Evolutionary conservation across 37 sponge, comb jelly and placozoan species (phyloP), one percentile per base, ranked within the genome.

Genomic region (Axinella damicornis): DNA sequence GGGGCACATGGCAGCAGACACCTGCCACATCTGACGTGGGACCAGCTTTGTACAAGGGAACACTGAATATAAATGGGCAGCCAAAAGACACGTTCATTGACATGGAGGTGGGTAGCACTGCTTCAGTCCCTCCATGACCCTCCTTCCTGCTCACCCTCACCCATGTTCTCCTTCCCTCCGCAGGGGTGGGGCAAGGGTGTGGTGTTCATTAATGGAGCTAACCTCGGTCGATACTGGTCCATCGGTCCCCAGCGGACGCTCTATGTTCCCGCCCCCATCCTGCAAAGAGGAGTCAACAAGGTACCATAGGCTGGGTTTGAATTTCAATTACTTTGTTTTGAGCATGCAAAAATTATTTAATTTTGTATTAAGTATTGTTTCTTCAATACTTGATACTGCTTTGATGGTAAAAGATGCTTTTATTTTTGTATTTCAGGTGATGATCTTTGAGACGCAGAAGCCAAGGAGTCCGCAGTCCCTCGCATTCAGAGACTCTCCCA

Each of bases 191-290:
- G 73, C 54, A 94, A 98, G 69, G 99, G 99, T 25, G 81, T 87
- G n/a, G 93, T 80, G 19, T 93, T 94, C 31, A 74, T 98, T 30
- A 98, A 98, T 71, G 93, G 80, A 9, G 81, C 81, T 70, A 98
- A 96, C 57, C 69, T 98, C 24, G 99, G 99, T 57, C 88, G 99
- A 4, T 98, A 96, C 76, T 98, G 99, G 99, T 91, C 95, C 2
- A 83, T 64, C 0, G 96, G 96, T 9, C 99, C 99, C 1, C 99
- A 98, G 83, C 86, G 86, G 79, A 85, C 97, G 1, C 97, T 98
- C 18, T 98, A 96, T 82, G 94, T 98, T 6, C 99, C 99, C 14
- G 92, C 83, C 30, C 74, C 25, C 74, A 46, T 87, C 33, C 80
- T 98, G 21, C 60, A 63, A 25, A 65, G 27, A 30, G 97, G 97